Evolutionary conservation across 2,113 vertebrate species (phyloP), one percentile per base, ranked within the genome.

Genomic region (Psilopsiagon aymara): DNA sequence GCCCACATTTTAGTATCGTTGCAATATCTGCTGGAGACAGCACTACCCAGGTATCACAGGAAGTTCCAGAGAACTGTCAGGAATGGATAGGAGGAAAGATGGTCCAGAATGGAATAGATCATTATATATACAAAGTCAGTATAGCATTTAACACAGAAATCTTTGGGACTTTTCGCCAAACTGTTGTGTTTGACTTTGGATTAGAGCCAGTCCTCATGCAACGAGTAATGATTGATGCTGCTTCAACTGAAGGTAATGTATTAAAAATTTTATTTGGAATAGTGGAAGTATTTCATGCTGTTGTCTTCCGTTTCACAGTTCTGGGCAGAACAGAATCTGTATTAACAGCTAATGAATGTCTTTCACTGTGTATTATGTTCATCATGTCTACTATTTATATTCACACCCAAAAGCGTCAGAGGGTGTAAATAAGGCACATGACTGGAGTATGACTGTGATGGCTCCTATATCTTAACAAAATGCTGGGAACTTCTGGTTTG

Each of bases 101-200:
- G 97, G 97, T 98, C 83, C 98, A 98, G 97, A 99, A 99, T 51
- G 99, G 99, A 97, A 98, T 99, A 96, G 99, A 99, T 98, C 99
- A 99, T 95, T 99, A 99, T 91, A 83, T 99, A 89, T 99, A 99
- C 98, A 99, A 98, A 98, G 98, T 99, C 73, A 98, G 98, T 78
- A 98, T 99, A 98, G 99, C 98, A 91, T 99, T 99, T 98, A 99
- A 98, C 98, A 99, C 99, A 47, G 99, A 99, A 98, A 99, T 99
- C 98, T 99, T 99, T 95, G 99, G 99, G 69, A 99, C 99, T 96
- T 99, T 99, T 98, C 98, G 99, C 70, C 99, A 99, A 98, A 99
- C 99, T 33, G 98, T 99, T 87, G 99, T 99, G 93, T 99, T 99
- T 96, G 99, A 99, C 98, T 99, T 99, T 75, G 99, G 99, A 96